Evolutionary conservation across 2,888 invertebrate genomes (phyloP).

Genomic region (Scrobipalpa atriplicella): DNA sequence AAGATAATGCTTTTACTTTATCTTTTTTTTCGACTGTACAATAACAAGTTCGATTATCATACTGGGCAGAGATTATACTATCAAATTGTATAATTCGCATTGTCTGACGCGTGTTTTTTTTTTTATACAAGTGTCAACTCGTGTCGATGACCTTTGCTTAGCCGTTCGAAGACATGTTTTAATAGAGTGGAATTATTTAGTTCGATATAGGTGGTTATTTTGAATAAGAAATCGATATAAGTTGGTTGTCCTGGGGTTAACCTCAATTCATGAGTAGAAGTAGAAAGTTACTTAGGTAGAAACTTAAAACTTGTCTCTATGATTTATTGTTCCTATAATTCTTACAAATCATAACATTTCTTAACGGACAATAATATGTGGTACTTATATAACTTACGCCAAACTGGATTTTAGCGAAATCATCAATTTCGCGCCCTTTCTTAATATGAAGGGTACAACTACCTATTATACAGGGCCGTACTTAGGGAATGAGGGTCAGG

Average conservation of each 20-base stretch:
- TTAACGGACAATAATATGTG: constrained; percentile 14
- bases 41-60: constrained; percentile 14
- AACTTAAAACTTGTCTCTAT: not conserved
- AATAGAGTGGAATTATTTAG: constrained; percentile 27
- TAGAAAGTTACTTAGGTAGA: not conserved
- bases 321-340: not conserved
- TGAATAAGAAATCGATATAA: constrained; percentile 30
- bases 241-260: constrained; percentile 13
- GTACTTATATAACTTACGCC: not conserved
- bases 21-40: not conserved
- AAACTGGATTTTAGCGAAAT: constrained; percentile 22
- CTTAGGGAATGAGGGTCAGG: constrained; percentile 61
- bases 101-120: constrained; percentile 48
- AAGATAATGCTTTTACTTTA: not conserved
- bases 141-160: constrained; percentile 56
- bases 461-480: constrained; percentile 47
- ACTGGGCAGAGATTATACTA: constrained; percentile 49
- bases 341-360: not conserved
- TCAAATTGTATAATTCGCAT: constrained; percentile 52
- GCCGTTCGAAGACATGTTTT: constrained; percentile 38
- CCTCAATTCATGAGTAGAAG: not conserved
- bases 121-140: constrained; percentile 44
- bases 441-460: constrained; percentile 45
- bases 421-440: constrained; percentile 29
- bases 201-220: constrained; percentile 11